phyloP scores from a whole-genome alignment of 2,888 invertebrate genomes.

The Nephrotoma flavescens region DNA sequence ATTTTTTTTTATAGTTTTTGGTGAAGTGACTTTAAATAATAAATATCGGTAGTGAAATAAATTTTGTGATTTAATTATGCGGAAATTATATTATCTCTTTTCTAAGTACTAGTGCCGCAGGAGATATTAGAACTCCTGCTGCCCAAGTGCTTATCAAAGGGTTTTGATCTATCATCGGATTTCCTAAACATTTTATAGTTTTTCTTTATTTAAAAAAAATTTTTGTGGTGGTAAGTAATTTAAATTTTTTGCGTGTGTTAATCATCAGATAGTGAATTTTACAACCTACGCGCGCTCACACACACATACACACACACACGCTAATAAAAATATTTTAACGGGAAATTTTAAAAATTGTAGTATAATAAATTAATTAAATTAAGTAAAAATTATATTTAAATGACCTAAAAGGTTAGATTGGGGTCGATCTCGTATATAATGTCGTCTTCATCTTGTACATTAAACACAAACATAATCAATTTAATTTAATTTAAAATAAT shows the following conservation, averaged over 20 bases:
- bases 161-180: conserved; percentile 25
- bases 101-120: conserved; percentile 37
- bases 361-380: not conserved
- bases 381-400: not conserved
- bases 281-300: not conserved
- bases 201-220: not conserved
- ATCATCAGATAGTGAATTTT: not conserved
- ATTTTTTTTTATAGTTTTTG: not conserved
- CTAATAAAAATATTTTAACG: not conserved
- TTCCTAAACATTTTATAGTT: not conserved
- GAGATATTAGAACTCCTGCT: conserved; percentile 34
- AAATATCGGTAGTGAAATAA: not conserved
- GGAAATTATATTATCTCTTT: conserved; percentile 19
- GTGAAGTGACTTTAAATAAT: not conserved
- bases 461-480: not conserved
- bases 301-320: not conserved
- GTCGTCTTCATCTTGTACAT: not conserved
- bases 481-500: not conserved
- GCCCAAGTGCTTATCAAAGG: conserved; percentile 37
- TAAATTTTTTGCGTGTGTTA: not conserved
- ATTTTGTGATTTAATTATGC: not conserved
- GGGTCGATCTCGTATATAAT: not conserved
- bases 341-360: not conserved
- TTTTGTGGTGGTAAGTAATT: not conserved
- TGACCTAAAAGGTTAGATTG: not conserved